Conservation (phyloP, 2,888 invertebrate genomes). For the Melanchra persicariae region DNA sequence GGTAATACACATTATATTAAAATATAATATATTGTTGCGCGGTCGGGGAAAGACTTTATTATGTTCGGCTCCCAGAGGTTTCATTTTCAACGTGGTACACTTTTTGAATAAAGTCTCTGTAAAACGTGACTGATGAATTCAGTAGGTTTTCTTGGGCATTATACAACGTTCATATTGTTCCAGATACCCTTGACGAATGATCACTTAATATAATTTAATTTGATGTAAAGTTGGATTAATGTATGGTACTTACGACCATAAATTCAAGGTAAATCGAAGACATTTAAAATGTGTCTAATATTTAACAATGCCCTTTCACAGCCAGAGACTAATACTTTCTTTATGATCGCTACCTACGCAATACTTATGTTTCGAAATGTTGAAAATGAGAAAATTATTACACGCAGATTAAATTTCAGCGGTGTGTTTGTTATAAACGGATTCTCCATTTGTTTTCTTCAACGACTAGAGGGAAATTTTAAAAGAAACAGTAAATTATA, state of each 20-base stretch:
- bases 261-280: no score
- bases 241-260: no score
- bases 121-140: background rate
- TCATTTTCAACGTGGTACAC: slow-evolving; percentile 12
- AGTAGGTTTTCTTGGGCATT: background rate
- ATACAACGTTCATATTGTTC: background rate
- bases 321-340: background rate
- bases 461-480: slow-evolving; percentile 47
- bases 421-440: slow-evolving; percentile 48
- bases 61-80: slow-evolving; percentile 12
- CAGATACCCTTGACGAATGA: no score
- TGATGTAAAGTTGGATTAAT: no score
- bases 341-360: background rate
- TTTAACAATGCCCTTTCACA: background rate
- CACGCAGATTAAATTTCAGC: slow-evolving; percentile 17
- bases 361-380: background rate
- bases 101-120: background rate
- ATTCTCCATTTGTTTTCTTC: slow-evolving; percentile 62
- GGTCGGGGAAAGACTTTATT: slow-evolving; percentile 38
- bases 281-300: background rate
- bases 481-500: slow-evolving; percentile 49
- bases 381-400: slow-evolving; percentile 15
- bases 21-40: slow-evolving; percentile 55
- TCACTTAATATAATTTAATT: no score
- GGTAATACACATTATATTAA: slow-evolving; percentile 53